These are phyloP conservation scores for Aleiodes leptofemur DNA, from an alignment of 2,888 invertebrate genomes.

Conservation along the genomic window DNA sequence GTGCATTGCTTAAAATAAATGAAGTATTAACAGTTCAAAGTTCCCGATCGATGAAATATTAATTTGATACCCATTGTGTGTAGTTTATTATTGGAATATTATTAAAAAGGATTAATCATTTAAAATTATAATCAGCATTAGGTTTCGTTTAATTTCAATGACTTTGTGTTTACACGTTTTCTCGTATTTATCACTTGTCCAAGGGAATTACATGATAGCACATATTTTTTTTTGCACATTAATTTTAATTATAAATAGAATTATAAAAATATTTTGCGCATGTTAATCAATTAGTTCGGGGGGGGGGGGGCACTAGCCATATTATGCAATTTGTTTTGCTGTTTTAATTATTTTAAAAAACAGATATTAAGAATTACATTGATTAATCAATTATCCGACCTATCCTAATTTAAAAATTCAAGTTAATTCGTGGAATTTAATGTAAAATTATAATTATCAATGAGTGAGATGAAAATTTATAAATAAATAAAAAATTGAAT, in stretches of 20 bases:
- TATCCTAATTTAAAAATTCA: no score
- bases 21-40: constrained; percentile 7
- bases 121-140: constrained; percentile 29
- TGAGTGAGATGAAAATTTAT: no score
- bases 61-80: constrained; percentile 9
- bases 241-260: neutral
- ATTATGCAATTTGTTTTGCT: no score
- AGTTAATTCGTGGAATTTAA: no score
- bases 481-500: constrained; percentile 26
- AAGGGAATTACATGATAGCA: neutral
- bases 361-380: no score
- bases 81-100: constrained; percentile 20
- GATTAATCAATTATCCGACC: no score
- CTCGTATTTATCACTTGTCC: constrained; percentile 3
- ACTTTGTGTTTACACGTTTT: constrained; percentile 3
- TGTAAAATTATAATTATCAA: no score
- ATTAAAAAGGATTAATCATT: constrained; percentile 3
- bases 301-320: no score
- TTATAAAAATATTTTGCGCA: neutral
- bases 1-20: constrained; percentile 18
- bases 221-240: neutral
- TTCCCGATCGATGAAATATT: constrained; percentile 7
- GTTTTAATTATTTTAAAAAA: no score
- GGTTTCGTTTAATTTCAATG: constrained; percentile 4
- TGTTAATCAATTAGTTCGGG: neutral